phyloP scores from a whole-genome alignment of 2,113 vertebrate species.

The Picathartes gymnocephalus region DNA sequence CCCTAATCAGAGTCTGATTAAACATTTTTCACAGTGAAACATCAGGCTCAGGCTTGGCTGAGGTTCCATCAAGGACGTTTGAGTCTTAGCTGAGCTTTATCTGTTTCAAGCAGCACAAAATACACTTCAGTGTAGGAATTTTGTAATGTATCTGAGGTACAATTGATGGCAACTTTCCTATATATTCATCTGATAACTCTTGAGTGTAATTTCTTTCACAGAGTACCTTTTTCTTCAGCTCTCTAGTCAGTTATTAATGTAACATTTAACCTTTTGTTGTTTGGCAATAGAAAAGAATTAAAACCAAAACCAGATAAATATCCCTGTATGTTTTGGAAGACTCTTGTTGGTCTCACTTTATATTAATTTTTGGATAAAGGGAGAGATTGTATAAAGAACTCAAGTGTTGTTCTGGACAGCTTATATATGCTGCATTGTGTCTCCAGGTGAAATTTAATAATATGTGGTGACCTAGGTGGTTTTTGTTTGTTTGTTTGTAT shows the following conservation, averaged over 20 bases:
- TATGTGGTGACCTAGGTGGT: background rate
- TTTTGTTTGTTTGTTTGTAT: background rate
- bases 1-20: background rate
- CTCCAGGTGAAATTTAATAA: background rate
- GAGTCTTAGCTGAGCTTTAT: background rate
- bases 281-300: background rate
- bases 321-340: background rate
- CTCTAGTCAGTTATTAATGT: background rate
- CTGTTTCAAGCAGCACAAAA: background rate
- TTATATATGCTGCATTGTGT: background rate
- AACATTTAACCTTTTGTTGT: background rate
- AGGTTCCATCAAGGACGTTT: background rate
- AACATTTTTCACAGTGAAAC: background rate
- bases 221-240: background rate
- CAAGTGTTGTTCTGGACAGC: background rate
- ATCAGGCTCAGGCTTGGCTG: background rate
- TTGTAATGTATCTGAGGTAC: background rate
- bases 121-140: background rate
- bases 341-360: background rate
- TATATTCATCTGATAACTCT: background rate
- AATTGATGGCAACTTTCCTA: background rate
- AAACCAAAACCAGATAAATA: background rate
- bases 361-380: background rate
- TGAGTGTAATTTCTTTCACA: background rate
- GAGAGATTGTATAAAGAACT: background rate